Conservation (phyloP, 2,797 vertebrate species). For the Acanthiza pusilla region DNA sequence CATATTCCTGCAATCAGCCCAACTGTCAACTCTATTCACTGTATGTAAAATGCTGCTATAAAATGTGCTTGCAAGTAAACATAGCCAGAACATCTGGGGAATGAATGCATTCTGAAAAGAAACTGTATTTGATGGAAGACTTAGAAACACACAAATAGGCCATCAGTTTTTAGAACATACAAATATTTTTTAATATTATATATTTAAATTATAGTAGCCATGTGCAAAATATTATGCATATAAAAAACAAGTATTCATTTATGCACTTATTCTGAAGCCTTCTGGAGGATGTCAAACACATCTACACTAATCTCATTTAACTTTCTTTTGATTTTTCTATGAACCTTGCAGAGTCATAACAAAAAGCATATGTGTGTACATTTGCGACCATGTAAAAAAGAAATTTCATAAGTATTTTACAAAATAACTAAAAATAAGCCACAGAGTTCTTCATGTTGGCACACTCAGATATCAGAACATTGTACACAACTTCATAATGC, state of each 20-base stretch:
- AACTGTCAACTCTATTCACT: background rate
- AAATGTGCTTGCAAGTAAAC: slow-evolving; percentile 9
- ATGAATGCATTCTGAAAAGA: background rate
- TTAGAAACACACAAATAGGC: background rate
- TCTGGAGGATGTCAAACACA: background rate
- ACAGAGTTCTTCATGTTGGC: background rate
- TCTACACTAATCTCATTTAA: background rate
- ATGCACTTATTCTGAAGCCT: background rate
- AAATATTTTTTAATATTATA: background rate
- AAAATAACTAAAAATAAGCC: background rate
- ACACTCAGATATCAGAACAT: background rate
- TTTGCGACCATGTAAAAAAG: background rate
- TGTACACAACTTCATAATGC: background rate
- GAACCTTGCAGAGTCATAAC: background rate
- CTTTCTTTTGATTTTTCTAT: background rate
- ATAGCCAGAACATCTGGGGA: background rate
- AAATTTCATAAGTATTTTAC: background rate
- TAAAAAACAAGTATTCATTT: background rate
- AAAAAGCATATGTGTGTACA: fast-evolving
- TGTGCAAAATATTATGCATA: background rate
- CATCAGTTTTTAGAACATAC: background rate
- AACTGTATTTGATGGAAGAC: background rate
- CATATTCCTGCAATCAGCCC: background rate
- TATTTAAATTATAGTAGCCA: background rate
- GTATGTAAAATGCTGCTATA: background rate